Evolutionary conservation across 1,140 invertebrate genomes (phyloP).

Genomic region (Trichogramma pretiosum): DNA sequence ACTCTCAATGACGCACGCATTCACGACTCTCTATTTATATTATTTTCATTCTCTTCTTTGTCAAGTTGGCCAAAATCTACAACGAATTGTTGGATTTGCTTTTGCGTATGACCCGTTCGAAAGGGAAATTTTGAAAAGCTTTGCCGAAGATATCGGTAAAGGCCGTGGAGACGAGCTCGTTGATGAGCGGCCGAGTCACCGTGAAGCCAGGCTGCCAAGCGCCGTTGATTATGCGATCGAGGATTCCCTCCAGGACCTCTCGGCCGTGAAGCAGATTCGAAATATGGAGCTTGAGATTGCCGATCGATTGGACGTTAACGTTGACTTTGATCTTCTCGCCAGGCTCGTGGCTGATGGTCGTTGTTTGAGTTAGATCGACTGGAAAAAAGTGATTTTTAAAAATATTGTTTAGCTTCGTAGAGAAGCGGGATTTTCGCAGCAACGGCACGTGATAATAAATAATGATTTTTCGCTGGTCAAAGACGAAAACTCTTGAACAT

Average conservation of each 20-base stretch:
- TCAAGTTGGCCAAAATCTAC: no score
- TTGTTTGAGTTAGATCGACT: slow-evolving; percentile 55
- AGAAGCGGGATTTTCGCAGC: no score
- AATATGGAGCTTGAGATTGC: slow-evolving; percentile 68
- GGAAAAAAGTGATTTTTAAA: slow-evolving; percentile 17
- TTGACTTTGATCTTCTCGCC: slow-evolving; percentile 52
- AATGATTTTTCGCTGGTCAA: no score
- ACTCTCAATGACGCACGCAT: no score
- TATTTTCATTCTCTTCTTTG: no score
- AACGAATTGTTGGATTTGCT: slow-evolving; percentile 16
- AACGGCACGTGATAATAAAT: no score
- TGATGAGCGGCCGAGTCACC: slow-evolving; percentile 62
- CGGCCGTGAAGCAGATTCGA: slow-evolving; percentile 59
- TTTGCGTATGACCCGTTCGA: slow-evolving; percentile 52
- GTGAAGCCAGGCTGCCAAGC: slow-evolving; percentile 69
- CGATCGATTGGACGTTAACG: slow-evolving; percentile 63
- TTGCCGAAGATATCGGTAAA: slow-evolving; percentile 73
- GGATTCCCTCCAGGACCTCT: slow-evolving; percentile 52
- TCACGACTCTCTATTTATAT: no score
- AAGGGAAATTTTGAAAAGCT: slow-evolving; percentile 59
- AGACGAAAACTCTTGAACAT: no score
- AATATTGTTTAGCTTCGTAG: neutral
- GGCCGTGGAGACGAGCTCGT: slow-evolving; percentile 69
- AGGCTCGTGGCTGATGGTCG: slow-evolving; percentile 55
- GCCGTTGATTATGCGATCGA: slow-evolving; percentile 62